phyloP scores from a whole-genome alignment of 1,140 invertebrate genomes.

The Leptinotarsa undecemlineata region DNA sequence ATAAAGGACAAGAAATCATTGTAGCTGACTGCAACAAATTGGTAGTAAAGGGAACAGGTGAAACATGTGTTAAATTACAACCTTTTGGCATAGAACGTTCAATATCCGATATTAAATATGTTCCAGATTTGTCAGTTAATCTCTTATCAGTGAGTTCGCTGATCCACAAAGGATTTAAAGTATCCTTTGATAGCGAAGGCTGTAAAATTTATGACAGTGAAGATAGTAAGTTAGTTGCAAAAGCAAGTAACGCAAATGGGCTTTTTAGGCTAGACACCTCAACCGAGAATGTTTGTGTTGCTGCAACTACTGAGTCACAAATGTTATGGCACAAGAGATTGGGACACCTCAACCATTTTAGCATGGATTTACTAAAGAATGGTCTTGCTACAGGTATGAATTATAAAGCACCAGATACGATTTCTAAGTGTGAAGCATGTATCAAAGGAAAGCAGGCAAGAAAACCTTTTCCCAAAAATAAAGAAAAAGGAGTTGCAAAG shows the following conservation, averaged over 20 bases:
- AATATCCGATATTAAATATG: conserved; percentile 32
- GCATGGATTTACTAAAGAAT: conserved; percentile 34
- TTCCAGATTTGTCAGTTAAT: conserved; percentile 35
- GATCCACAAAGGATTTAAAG: conserved; percentile 27
- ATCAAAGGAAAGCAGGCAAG: conserved; percentile 35
- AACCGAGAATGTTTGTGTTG: conserved; percentile 12
- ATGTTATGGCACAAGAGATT: conserved; percentile 36
- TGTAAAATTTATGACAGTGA: conserved; percentile 31
- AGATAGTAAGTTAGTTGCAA: conserved; percentile 28
- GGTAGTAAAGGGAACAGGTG: conserved; percentile 14
- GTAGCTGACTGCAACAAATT: conserved; percentile 28
- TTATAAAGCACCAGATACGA: conserved; percentile 9
- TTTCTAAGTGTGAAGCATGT: conserved; percentile 30
- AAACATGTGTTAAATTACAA: conserved; percentile 24
- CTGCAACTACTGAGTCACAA: conserved; percentile 11
- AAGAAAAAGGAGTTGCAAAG: conserved; percentile 26
- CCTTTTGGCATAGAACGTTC: conserved; percentile 11
- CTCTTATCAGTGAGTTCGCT: conserved; percentile 35
- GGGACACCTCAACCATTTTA: conserved; percentile 33
- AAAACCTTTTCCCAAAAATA: conserved; percentile 28
- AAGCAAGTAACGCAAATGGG: conserved; percentile 28
- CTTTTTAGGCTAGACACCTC: conserved; percentile 25
- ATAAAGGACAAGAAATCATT: conserved; percentile 24
- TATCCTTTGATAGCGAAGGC: conserved; percentile 28
- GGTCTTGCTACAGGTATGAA: conserved; percentile 25